Conservation (phyloP, 2,888 invertebrate species). For the Tenodera sinensis region DNA sequence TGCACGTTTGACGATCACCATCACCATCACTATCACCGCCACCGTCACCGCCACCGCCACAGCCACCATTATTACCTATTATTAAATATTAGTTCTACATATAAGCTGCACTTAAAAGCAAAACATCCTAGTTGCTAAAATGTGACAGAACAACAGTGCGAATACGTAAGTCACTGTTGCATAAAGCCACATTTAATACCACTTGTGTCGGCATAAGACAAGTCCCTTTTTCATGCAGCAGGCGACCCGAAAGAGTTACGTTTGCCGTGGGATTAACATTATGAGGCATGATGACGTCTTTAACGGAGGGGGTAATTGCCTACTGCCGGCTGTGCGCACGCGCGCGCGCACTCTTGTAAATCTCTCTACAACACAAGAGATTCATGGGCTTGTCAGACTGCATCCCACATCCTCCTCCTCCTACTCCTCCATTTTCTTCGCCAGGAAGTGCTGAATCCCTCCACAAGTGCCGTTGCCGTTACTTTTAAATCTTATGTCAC, state of each 20-base stretch:
- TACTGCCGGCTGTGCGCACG: not conserved
- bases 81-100: no score
- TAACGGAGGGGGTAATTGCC: conserved; percentile 2
- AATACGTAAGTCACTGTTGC: not conserved
- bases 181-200: not conserved
- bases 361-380: not conserved
- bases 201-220: not conserved
- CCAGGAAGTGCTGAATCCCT: not conserved
- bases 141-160: no score
- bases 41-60: no score
- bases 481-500: not conserved
- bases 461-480: not conserved
- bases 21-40: no score
- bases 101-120: no score
- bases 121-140: no score
- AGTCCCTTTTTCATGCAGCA: not conserved
- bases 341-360: not conserved
- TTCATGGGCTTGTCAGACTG: not conserved
- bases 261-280: not conserved
- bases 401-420: not conserved
- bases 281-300: not conserved
- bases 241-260: not conserved
- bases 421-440: not conserved
- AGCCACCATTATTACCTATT: no score
- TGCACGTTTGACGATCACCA: no score